These are phyloP conservation scores for Stegana nigrithorax DNA, from an alignment of 2,888 invertebrate genomes.

Conservation along the genomic window DNA sequence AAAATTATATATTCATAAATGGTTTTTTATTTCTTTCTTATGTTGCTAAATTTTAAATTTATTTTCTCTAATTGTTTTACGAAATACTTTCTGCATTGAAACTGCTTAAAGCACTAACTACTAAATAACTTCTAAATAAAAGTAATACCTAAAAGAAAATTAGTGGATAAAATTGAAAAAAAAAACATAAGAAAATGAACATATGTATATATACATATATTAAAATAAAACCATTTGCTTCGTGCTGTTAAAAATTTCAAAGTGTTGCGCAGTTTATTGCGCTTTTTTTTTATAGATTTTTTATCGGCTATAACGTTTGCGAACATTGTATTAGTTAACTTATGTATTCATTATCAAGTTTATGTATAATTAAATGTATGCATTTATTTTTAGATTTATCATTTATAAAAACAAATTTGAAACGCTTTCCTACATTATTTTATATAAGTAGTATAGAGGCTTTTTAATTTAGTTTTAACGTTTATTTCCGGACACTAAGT, in stretches of 20 bases:
- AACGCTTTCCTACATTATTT: constrained; percentile 1
- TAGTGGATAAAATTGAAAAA: no score
- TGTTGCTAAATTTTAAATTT: no score
- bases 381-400: neutral
- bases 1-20: no score
- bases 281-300: neutral
- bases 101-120: no score
- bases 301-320: neutral
- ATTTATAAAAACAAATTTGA: constrained; percentile 1
- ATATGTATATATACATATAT: no score
- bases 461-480: constrained; percentile 6
- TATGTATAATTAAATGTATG: neutral
- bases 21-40: no score
- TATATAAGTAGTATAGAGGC: constrained; percentile 2
- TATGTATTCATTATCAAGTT: neutral
- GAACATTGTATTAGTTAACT: neutral
- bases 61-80: no score
- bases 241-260: neutral
- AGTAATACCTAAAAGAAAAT: no score
- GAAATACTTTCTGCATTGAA: no score
- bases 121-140: no score
- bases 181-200: no score
- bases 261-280: neutral
- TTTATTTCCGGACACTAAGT: no score
- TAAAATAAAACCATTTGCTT: neutral